Evolutionary conservation across 2,888 invertebrate species (phyloP).

Genomic region (Acrobasis repandana): DNA sequence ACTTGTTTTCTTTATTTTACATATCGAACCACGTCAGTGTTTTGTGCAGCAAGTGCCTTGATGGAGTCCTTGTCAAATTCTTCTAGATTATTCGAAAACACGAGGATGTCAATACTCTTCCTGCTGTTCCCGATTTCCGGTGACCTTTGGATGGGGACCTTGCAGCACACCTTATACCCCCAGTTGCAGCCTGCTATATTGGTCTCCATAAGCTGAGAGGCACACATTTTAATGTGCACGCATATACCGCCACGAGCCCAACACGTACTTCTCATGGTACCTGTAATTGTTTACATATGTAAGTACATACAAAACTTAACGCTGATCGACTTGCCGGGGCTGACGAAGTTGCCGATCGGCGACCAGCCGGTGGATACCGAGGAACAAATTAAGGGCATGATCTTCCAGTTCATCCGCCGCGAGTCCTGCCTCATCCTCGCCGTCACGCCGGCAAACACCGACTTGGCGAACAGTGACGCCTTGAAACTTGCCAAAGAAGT

Average conservation of each 20-base stretch:
- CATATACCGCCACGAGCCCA: conserved; percentile 62
- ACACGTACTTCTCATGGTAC: conserved; percentile 48
- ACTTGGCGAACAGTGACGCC: conserved; percentile 99
- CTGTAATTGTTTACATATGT: conserved; percentile 34
- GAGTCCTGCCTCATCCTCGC: conserved; percentile 98
- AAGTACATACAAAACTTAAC: no score
- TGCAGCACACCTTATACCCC: conserved; percentile 55
- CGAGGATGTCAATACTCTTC: conserved; percentile 26
- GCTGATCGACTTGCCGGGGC: conserved; percentile 96
- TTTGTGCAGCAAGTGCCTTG: conserved; percentile 35
- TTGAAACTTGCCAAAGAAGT: conserved; percentile 99
- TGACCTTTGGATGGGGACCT: conserved; percentile 30
- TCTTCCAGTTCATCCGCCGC: conserved; percentile 96
- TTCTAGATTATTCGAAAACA: conserved; percentile 28
- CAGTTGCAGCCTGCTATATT: conserved; percentile 48
- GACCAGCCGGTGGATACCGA: conserved; percentile 98
- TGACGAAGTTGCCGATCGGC: conserved; percentile 98
- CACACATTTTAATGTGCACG: conserved; percentile 46
- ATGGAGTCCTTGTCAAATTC: conserved; percentile 36
- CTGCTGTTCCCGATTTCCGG: conserved; percentile 41
- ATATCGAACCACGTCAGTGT: conserved; percentile 26
- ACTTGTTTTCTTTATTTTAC: neutral
- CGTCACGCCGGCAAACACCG: conserved; percentile 98
- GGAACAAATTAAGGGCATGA: conserved; percentile 95
- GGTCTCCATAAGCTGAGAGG: conserved; percentile 41